A percentile compares a stretch with the other conserved stretches of the same genome.
Evolutionary conservation across 2,888 invertebrate species (phyloP).

Genomic region (Halictus ligatus): DNA sequence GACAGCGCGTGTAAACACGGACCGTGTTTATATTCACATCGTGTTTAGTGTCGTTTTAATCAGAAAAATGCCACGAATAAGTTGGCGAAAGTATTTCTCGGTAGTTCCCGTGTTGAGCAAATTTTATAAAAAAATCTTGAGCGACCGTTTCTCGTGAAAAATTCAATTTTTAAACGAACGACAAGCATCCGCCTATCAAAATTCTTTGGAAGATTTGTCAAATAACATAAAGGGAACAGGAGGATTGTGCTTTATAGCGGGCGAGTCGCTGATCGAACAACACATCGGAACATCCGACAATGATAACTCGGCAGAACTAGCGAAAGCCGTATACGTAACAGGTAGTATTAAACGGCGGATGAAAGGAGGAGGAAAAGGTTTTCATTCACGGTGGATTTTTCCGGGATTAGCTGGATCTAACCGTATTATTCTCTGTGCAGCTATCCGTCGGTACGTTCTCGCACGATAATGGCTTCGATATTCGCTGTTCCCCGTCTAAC

Average conservation of each 20-base stretch:
- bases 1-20: too few species aligned
- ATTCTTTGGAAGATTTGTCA: background rate
- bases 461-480: constrained; percentile 33
- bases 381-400: constrained; percentile 55
- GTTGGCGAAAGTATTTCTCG: too few species aligned
- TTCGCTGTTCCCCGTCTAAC: constrained; percentile 17
- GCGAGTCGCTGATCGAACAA: background rate
- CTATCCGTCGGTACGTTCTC: constrained; percentile 33
- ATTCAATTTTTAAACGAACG: background rate
- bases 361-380: constrained; percentile 51
- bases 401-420: constrained; percentile 48
- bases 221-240: background rate
- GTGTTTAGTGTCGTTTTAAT: too few species aligned
- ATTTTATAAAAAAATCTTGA: background rate
- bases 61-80: too few species aligned
- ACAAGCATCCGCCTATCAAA: background rate
- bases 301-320: constrained; percentile 31
- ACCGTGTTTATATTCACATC: too few species aligned
- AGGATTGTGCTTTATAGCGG: background rate
- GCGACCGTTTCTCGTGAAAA: background rate
- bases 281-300: background rate
- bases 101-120: background rate
- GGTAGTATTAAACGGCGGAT: constrained; percentile 49
- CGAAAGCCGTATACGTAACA: constrained; percentile 41
- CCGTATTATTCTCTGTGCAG: constrained; percentile 47